Evolutionary conservation across 1,140 invertebrate genomes (phyloP), one percentile per base, ranked within the genome.

Genomic region (Drosophila prosaltans): DNA sequence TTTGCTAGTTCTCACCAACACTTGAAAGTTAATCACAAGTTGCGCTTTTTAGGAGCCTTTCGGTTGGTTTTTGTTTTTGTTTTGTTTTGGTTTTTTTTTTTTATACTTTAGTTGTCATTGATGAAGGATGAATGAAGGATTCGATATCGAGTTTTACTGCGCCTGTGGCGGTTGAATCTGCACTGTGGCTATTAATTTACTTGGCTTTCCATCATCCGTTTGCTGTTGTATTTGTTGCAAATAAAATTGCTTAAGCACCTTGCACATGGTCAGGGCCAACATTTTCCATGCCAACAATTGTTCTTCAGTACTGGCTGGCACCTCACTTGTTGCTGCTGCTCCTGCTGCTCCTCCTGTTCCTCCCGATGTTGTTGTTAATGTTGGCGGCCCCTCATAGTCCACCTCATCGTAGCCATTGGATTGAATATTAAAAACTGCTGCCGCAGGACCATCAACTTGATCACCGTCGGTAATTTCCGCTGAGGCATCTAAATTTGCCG

Each of bases 231-330:
- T 80, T 41, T 88, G 83, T 68, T 91, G 85, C 36, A 71, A 63
- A 63, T 89, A 89, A 36, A 91, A 91, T 36, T 91, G 88, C 40
- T 90, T 89, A 5, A 91, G 74, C 21, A 90, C 90, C 66, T 91
- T 91, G 68, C 90, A 91, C 90, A 91, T 90, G 58, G 90, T 76
- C 41, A 91, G 62, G 2, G 90, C 90, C 24, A 91, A 72, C 62
- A 91, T 66, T 69, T 91, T 91, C 90, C 90, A 91, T 43, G 86
- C 86, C 10, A 85, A 7, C 68, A 89, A 36, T 69, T 91, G 80
- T 65, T 82, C 80, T 72, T 90, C 85, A 8, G 81, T 75, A 28
- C 58, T 90, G 11, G 86, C 71, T 11, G 72, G 66, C 58, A 71
- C 51, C 24, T 66, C 62, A 88, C 83, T 82, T 88, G 83, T 83